Base-by-base conservation (phyloP, 2,113 vertebrate species). In the Tenebrosternarchus preto region DNA sequence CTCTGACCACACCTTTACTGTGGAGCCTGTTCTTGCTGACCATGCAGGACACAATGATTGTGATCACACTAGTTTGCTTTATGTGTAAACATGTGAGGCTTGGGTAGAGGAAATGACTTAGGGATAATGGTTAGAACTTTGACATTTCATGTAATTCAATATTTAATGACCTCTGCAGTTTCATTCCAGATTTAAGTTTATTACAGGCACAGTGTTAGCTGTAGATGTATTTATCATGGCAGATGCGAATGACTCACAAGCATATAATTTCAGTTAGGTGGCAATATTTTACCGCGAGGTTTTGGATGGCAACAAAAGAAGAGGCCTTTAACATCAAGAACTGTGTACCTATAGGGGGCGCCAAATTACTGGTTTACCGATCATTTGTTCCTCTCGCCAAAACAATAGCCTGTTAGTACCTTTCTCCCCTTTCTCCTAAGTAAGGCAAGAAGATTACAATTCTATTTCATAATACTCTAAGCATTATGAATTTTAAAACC, bases 321-420 rank as follows among this genome's bases (percentile, higher is more conserved):
- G 5, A 17, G 17, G n/a, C n/a, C 56, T 66, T 22, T 39, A 39
- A n/a, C 4, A 39, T 20, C 1, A 19, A 39, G 7, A 11, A 22
- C 4, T 22, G 19, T 55, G 27, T 16, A 55, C 82, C 78, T 29
- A 72, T 68, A 53, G 82, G 61, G 64, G 78, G 74, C 78, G 82
- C 82, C 55, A 67, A 36, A 66, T 57, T 25, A 67, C 39, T 15
- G 68, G 16, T 2, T 60, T 66, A 36, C n/a, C 2, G 43, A 25
- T 17, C n/a, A n/a, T n/a, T n/a, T 2, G n/a, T 57, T 55, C 33
- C 46, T 19, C 27, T 19, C 43, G 17, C 22, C 24, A 5, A 36
- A 68, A 39, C 33, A 68, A 36, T 22, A 68, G 31, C 64, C 33
- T n/a, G 16, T 20, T 5, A 33, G 31, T 68, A 19, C 20, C 19